phyloP scores from a whole-genome alignment of 2,888 invertebrate species.

The Druceiella hillmani region DNA sequence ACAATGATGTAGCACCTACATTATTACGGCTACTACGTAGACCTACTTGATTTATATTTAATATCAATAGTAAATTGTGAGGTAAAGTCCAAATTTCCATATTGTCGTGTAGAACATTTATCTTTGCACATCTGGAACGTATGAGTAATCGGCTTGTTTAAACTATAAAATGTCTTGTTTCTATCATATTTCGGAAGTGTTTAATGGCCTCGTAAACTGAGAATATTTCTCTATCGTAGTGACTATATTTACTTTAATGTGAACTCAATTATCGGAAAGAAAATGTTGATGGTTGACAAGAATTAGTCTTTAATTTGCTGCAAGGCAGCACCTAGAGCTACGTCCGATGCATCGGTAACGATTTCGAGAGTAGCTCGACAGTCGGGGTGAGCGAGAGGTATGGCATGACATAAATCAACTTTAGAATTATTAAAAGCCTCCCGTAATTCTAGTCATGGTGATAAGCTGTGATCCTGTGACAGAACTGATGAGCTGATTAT shows the following conservation, averaged over 20 bases:
- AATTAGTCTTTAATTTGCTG: slow-evolving; percentile 24
- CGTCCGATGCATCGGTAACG: slow-evolving; percentile 28
- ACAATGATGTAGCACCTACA: no score
- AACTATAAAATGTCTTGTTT: slow-evolving; percentile 28
- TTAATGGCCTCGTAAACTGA: slow-evolving; percentile 28
- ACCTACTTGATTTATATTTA: slow-evolving; percentile 24
- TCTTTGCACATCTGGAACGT: slow-evolving; percentile 28
- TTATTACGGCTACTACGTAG: no score
- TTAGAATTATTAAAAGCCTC: slow-evolving; percentile 18
- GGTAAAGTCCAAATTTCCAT: slow-evolving; percentile 27
- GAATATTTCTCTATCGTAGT: slow-evolving; percentile 30
- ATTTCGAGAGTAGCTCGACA: slow-evolving; percentile 20
- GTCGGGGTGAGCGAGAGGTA: slow-evolving; percentile 24
- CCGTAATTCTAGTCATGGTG: slow-evolving; percentile 13
- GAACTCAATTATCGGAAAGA: slow-evolving; percentile 27
- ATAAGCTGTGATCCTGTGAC: slow-evolving; percentile 18
- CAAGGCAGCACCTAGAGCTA: slow-evolving; percentile 28
- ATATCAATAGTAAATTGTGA: slow-evolving; percentile 29
- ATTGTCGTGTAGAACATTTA: slow-evolving; percentile 26
- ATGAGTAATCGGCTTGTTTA: slow-evolving; percentile 27
- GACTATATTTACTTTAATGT: slow-evolving; percentile 28
- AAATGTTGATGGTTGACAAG: slow-evolving; percentile 28
- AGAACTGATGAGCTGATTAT: slow-evolving; percentile 15
- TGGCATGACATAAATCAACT: slow-evolving; percentile 17
- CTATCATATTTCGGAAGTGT: slow-evolving; percentile 28